Base-by-base conservation (phyloP, 2,113 vertebrate species). In the Gallinago paraguaiae region DNA sequence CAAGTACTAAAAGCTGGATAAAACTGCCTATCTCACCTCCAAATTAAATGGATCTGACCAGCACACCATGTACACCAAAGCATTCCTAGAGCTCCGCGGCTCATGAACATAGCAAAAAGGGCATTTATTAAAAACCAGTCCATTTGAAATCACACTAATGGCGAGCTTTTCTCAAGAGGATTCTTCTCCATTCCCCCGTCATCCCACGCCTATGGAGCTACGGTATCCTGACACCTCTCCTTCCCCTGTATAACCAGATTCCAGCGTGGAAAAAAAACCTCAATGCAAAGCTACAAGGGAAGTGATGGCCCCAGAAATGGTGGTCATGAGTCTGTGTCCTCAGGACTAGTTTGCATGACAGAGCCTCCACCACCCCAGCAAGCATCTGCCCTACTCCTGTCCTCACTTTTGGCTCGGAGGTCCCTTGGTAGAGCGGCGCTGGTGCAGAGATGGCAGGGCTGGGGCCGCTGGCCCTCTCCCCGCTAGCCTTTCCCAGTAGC, bases 1-100 rank as follows among this genome's bases (percentile, higher is more conserved):
- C 95, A 92, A 97, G 64, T 79, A 94, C 92, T 86, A 97, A 94
- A 97, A 86, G 72, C 69, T 93, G 93, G 95, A 88, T 90, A 78
- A 92, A 97, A 94, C 88, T 93, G 76, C 79, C 93, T 63, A 63
- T 88, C 94, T 95, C 88, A 90, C 82, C 93, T 96, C 90, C 88
- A 96, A 95, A 96, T 97, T 93, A 95, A 96, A 97, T 95, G 74
- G 72, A 75, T 88, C 71, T 96, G 93, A 95, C 88, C 72, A 54
- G 76, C 75, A 90, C 75, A 91, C 17, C 48, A 64, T 15, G 48
- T 27, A 89, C 57, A 89, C 86, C 67, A 95, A 95, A 93, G 76
- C 94, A 81, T 94, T 96, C 90, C 76, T 93, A 78, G 76, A 94
- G 33, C 60, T 86, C 75, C 8, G 4, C 0, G 3, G 82, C 68